Conservation (phyloP, 2,888 invertebrate species). For the Apodemia hepburni region DNA sequence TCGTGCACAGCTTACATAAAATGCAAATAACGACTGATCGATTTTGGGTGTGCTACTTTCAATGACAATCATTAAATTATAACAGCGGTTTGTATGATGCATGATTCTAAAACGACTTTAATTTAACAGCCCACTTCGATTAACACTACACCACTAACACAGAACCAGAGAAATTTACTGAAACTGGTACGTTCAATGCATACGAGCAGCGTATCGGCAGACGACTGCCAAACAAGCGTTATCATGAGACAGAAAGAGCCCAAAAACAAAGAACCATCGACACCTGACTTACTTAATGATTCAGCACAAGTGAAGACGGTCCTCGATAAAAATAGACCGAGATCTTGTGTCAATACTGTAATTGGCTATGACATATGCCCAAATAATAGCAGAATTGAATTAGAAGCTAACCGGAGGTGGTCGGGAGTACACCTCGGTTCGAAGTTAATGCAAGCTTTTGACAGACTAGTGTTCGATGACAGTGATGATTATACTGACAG, state of each 20-base stretch:
- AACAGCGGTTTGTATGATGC: conserved; percentile 64
- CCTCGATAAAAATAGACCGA: conserved; percentile 81
- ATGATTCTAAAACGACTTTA: conserved; percentile 69
- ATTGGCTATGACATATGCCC: conserved; percentile 72
- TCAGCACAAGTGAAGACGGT: conserved; percentile 74
- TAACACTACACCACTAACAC: conserved; percentile 77
- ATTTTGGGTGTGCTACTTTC: conserved; percentile 44
- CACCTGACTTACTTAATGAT: conserved; percentile 81
- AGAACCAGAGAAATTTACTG: conserved; percentile 79
- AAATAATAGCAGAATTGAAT: conserved; percentile 69
- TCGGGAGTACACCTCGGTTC: conserved; percentile 85
- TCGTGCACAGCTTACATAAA: conserved; percentile 78
- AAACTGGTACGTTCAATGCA: conserved; percentile 80
- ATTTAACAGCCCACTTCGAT: conserved; percentile 78
- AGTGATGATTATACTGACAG: conserved; percentile 88
- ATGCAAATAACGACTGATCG: conserved; percentile 68
- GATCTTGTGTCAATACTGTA: conserved; percentile 84
- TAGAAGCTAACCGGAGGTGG: conserved; percentile 83
- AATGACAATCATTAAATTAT: conserved; percentile 41
- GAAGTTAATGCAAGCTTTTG: conserved; percentile 86
- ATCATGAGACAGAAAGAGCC: conserved; percentile 75
- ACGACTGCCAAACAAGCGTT: conserved; percentile 73
- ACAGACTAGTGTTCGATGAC: conserved; percentile 83
- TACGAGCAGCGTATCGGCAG: conserved; percentile 77
- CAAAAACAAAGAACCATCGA: conserved; percentile 71